Conservation (phyloP, 2,888 invertebrate genomes). For the Drosophila peninsularis region DNA sequence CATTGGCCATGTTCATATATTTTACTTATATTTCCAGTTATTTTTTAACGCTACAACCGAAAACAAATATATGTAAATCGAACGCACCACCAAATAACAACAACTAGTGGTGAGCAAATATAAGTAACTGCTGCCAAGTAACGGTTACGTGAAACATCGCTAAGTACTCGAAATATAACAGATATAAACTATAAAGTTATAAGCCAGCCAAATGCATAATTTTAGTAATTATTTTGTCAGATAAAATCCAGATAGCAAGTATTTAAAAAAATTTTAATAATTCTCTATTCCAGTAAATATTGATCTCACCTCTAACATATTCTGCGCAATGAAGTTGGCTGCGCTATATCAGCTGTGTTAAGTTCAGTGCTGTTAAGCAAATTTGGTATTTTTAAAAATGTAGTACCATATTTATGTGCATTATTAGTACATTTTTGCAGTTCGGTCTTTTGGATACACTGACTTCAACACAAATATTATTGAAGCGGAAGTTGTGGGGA, state of each 20-base stretch:
- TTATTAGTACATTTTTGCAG: constrained; percentile 15
- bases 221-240: background rate
- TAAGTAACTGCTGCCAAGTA: background rate
- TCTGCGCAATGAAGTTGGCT: constrained; percentile 23
- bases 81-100: constrained; percentile 41
- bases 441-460: constrained; percentile 8
- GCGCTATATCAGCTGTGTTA: constrained; percentile 21
- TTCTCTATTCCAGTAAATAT: background rate
- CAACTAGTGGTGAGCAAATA: constrained; percentile 40
- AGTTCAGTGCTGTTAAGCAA: background rate
- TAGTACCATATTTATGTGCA: background rate
- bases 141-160: constrained; percentile 3
- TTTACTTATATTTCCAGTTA: background rate
- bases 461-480: constrained; percentile 44
- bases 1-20: constrained; percentile 84
- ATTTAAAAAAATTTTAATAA: background rate
- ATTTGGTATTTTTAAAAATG: constrained; percentile 14
- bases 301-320: background rate
- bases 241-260: too few species aligned
- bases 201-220: background rate
- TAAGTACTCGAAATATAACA: background rate
- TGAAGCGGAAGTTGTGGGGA: constrained; percentile 35
- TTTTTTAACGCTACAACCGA: constrained; percentile 14
- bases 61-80: constrained; percentile 15
- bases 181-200: too few species aligned